Evolutionary conservation across 2,888 invertebrate genomes (phyloP), one percentile per base, ranked within the genome.

Genomic region (Tuta absoluta): DNA sequence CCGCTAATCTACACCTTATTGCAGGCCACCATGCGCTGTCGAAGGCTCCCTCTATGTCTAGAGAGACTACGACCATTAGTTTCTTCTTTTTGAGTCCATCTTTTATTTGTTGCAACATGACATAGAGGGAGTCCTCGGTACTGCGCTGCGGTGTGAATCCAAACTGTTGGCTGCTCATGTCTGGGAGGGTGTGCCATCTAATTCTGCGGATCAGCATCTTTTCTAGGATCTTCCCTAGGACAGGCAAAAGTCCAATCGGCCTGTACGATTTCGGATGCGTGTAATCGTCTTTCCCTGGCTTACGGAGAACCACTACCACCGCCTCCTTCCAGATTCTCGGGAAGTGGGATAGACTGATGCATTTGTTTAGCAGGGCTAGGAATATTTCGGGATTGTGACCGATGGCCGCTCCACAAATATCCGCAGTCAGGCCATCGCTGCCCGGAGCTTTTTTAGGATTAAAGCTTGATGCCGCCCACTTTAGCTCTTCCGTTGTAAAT

Each of bases 11-110:
- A 3, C 21, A 28, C 38, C 33, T 23, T 14, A 69, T 66, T 0
- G 60, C 64, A 0, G 69, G 71, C 69, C 69, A 69, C 65, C 65
- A 65, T 2, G 66, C 56, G 28, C 56, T 56, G 11, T 56, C 56
- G 14, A 56, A 56, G 28, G 56, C 56, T n/a, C n/a, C n/a, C n/a
- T n/a, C n/a, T n/a, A n/a, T n/a, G n/a, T n/a, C n/a, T n/a, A n/a
- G n/a, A n/a, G n/a, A n/a, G n/a, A n/a, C n/a, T n/a, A n/a, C n/a
- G n/a, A n/a, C n/a, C n/a, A n/a, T n/a, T n/a, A n/a, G n/a, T n/a
- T n/a, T n/a, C n/a, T n/a, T n/a, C n/a, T n/a, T n/a, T n/a, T n/a
- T n/a, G n/a, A n/a, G n/a, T n/a, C n/a, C n/a, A n/a, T n/a, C n/a
- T n/a, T n/a, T n/a, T n/a, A n/a, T n/a, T n/a, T n/a, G n/a, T n/a